phyloP scores from a whole-genome alignment of 2,888 invertebrate genomes.

The Dioctria rufipes region DNA sequence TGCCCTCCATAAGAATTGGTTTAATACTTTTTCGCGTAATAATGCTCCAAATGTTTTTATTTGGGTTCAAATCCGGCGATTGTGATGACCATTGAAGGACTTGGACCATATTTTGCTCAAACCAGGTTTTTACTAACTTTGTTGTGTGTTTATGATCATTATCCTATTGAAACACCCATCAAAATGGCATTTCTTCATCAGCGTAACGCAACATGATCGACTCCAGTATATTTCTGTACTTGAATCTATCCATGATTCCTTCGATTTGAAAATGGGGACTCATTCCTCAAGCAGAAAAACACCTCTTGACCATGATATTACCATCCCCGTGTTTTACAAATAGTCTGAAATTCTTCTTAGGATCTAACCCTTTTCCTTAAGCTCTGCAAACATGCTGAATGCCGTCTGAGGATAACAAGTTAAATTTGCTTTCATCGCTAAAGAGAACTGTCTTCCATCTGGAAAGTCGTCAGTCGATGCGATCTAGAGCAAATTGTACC shows the following conservation, averaged over 20 bases:
- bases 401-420: too few species aligned
- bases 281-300: conserved; percentile 18
- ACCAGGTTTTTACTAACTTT: neutral
- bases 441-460: too few species aligned
- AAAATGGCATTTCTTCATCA: conserved; percentile 37
- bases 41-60: neutral
- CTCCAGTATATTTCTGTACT: conserved; percentile 36
- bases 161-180: conserved; percentile 50
- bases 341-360: too few species aligned
- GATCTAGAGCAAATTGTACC: too few species aligned
- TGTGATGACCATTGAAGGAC: conserved; percentile 47
- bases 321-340: conserved; percentile 32
- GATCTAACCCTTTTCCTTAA: too few species aligned
- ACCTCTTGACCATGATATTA: neutral
- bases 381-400: too few species aligned
- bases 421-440: too few species aligned
- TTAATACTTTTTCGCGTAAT: neutral
- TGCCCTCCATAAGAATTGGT: too few species aligned
- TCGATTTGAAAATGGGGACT: too few species aligned
- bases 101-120: conserved; percentile 10
- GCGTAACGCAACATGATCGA: conserved; percentile 34
- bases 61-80: conserved; percentile 38
- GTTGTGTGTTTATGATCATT: conserved; percentile 11
- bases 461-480: too few species aligned
- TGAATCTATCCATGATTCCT: too few species aligned